Evolutionary conservation across 2,113 vertebrate species (phyloP), one percentile per base, ranked within the genome.

Genomic region (Lontra canadensis): DNA sequence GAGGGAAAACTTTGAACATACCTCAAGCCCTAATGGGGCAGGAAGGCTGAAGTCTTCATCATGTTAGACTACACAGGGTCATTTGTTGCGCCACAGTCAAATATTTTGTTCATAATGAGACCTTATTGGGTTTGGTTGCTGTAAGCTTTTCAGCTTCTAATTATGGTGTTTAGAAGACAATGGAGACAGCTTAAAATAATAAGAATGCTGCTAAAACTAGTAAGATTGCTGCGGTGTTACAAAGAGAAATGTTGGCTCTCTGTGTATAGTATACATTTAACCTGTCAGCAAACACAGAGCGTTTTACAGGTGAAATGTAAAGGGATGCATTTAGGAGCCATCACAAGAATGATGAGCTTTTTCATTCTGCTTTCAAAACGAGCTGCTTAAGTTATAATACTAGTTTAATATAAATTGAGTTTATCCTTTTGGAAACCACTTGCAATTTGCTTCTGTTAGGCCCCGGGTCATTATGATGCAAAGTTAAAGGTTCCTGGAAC

Each of bases 101-200:
- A 98, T 98, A 98, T 97, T 98, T 98, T 98, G 93, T 95, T 98
- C 97, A 92, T 98, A 97, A 94, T 96, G 47, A 97, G 71, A 96
- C 36, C 82, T 98, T 97, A 93, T 90, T 98, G 71, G 97, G 94
- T 98, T 98, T 97, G 90, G 94, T 98, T 98, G 96, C 96, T 52
- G 96, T 97, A 98, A 97, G 97, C 96, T 98, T 98, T 98, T 98
- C 96, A 97, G 97, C 98, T 98, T 98, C 97, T 98, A 98, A 98
- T 98, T 98, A 97, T 73, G 92, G 98, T 98, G 96, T 98, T 99
- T 98, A 98, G 94, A 98, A 98, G 98, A 99, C 97, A 99, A 99
- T 98, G 87, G 95, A 95, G 97, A 98, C 1, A 0, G 98, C 98
- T 98, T 98, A 98, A 99, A 99, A 98, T 98, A 98, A 98, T 98